Evolutionary conservation across 2,888 invertebrate species (phyloP), one percentile per base, ranked within the genome.

Genomic region (Phyto melanocephala): DNA sequence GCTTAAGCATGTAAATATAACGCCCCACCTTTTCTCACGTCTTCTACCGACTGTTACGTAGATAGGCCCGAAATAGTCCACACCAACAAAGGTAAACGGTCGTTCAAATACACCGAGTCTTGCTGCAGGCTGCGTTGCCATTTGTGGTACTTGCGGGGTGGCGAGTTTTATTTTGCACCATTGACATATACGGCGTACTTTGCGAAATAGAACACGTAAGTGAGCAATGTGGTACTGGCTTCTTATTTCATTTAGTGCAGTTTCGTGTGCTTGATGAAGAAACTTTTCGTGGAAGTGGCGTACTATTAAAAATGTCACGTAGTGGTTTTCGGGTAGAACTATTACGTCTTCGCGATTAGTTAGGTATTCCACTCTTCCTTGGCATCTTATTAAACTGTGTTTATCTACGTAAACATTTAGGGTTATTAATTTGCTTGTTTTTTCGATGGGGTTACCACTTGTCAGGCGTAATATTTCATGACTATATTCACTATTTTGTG

Each of bases 221-320:
- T 13, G 11, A 20, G 20, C 11, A 13, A 77, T 47, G 24, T 63
- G 33, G 17, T 28, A 63, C 1, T 47, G 33, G 20, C 50, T n/a
- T 71, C 47, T 85, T 20, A 85, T 77, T 56, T 77, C 71, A 35
- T 85, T 84, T 0, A 85, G 70, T 0, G 65, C 67, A 0, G 84
- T 76, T 62, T 85, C 83, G 10, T 86, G 81, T 0, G 68, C 76
- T 10, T 68, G 50, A 33, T 85, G 86, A 35, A 76, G 81, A 45
- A 70, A 70, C 10, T 65, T 71, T 37, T 84, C 83, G 20, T 85
- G 84, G 0, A 33, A 67, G 22, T 17, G 52, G 1, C 60, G 58
- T 1, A 60, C 20, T 5, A 76, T 37, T 17, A 68, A 52, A 13
- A 60, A 60, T 3, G 67, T 68, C 2, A 76, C 28, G 28, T 50